Evolutionary conservation across 2,113 vertebrate species (phyloP).

Genomic region (Cryptomyrus ogoouensis): DNA sequence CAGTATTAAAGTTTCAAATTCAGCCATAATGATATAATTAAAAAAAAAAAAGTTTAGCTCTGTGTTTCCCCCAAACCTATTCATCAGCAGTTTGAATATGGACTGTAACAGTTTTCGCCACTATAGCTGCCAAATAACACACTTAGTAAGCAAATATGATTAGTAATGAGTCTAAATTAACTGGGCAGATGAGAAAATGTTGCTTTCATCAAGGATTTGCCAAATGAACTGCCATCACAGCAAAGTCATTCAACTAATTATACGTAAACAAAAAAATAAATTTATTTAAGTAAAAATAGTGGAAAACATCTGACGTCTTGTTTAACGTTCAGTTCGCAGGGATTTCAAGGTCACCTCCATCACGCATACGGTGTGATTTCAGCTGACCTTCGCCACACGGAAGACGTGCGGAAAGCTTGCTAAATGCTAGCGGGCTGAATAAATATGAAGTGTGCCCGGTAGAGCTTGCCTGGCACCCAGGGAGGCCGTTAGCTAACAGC

Average conservation of each 20-base stretch:
- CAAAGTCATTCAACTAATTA: conserved; percentile 20
- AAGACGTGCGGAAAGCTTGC: neutral
- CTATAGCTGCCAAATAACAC: neutral
- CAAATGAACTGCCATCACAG: conserved; percentile 30
- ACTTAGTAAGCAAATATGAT: conserved; percentile 30
- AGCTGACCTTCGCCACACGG: neutral
- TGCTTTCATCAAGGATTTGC: conserved; percentile 23
- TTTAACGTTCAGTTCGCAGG: neutral
- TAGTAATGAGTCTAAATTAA: conserved; percentile 28
- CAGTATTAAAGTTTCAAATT: neutral
- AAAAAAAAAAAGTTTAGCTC: neutral
- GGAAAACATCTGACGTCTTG: neutral
- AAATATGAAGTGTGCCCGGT: conserved; percentile 5
- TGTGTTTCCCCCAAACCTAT: neutral
- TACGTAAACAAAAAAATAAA: neutral
- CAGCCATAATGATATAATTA: neutral
- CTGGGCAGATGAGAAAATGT: conserved; percentile 23
- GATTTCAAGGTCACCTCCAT: neutral
- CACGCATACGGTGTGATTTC: neutral
- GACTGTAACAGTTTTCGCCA: neutral
- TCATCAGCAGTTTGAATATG: neutral
- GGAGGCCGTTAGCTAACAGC: conserved; percentile 32
- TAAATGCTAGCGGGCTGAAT: neutral
- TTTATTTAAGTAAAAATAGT: neutral
- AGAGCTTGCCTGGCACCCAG: conserved; percentile 16